Base-by-base conservation (phyloP, 2,113 vertebrate species). In the Brachyhypopomus gauderio region DNA sequence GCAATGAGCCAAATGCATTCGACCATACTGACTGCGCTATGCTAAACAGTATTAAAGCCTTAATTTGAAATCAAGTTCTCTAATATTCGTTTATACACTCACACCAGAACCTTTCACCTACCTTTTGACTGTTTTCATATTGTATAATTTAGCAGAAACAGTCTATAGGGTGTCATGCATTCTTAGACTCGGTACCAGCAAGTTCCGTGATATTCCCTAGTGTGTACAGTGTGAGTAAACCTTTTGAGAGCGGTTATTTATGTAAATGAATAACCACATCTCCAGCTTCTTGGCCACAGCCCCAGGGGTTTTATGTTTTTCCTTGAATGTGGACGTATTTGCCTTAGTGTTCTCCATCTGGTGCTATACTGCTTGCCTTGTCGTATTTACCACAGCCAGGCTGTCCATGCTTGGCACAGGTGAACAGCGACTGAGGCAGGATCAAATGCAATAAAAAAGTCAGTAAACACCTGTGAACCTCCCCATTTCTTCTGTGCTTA, bases 381-480 rank as follows among this genome's bases (percentile, higher is more conserved):
- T 74, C 55, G 58, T 78, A 45, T 73, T 64, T 48, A 59, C 69
- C 70, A 58, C 38, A 27, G 70, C 80, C 78, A 55, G 22, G 12
- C 59, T 74, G 76, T 56, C 67, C 67, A 77, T 45, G 41, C 73
- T 69, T 41, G 9, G 67, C 45, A 63, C 56, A 74, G 56, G 25
- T 63, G 63, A 66, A n/a, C 7, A 62, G 60, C 23, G 30, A 78
- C 48, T 75, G 72, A 25, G n/a, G 45, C 34, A 66, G 16, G 79
- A 78, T 85, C 72, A 80, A 69, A 85, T 78, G 25, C 36, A 78
- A 81, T 81, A 85, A 78, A 77, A 73, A 78, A 74, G 73, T 74
- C 25, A 36, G 78, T 81, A 81, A 81, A 78, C 79, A 81, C 74
- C 82, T 38, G 23, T 66, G 71, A 38, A 55, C 72, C 36, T 20